Evolutionary conservation across 37 sponge, comb jelly and placozoan species (phyloP).

Genomic region (Cliona cf. orientalis): DNA sequence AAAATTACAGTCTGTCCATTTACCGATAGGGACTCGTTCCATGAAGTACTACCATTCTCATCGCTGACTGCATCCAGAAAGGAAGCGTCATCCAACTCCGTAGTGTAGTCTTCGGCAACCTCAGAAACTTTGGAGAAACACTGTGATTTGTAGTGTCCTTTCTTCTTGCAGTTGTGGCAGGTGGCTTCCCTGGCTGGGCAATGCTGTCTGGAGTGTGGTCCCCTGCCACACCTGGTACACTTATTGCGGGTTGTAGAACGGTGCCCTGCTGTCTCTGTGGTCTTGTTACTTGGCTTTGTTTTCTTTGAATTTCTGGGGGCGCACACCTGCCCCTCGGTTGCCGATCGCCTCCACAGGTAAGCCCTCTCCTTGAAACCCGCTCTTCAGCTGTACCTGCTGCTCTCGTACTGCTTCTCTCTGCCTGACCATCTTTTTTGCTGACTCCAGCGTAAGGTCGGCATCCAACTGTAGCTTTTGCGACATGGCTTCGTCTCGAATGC

Average conservation of each 20-base stretch:
- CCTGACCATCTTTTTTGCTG: background rate
- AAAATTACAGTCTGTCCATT: no score
- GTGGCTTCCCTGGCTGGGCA: conserved; percentile 28
- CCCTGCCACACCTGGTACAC: conserved; percentile 20
- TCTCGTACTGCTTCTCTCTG: background rate
- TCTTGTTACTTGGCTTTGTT: background rate
- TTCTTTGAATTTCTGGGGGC: background rate
- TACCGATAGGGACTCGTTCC: no score
- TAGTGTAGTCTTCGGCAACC: no score
- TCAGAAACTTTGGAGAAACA: no score
- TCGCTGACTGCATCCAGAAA: no score
- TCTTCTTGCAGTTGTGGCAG: conserved; percentile 15
- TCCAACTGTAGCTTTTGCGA: conserved; percentile 39
- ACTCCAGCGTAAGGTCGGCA: background rate
- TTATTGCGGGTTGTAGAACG: background rate
- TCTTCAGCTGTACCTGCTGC: background rate
- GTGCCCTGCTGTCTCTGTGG: background rate
- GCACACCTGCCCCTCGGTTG: no score
- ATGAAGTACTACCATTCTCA: no score
- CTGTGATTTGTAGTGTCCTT: conserved; percentile 10
- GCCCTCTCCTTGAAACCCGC: background rate
- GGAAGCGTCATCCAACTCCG: no score
- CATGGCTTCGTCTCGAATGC: conserved; percentile 14
- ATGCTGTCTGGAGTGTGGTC: conserved; percentile 3
- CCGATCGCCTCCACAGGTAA: no score